Evolutionary conservation across 2,113 vertebrate genomes (phyloP).

Genomic region (Catharus minimus): DNA sequence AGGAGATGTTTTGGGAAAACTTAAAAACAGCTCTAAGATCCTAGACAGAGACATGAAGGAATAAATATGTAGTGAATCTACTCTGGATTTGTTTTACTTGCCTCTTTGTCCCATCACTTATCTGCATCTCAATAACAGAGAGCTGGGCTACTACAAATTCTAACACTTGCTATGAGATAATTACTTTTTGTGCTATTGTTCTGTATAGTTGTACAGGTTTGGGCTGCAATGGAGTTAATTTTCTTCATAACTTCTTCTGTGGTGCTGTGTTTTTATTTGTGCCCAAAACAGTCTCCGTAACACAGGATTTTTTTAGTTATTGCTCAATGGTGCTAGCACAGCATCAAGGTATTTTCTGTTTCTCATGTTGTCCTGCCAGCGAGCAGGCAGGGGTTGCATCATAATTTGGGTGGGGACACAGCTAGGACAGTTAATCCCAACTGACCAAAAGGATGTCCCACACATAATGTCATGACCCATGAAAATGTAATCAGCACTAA

Average conservation of each 20-base stretch:
- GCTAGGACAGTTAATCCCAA: neutral
- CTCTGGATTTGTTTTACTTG: neutral
- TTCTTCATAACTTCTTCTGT: neutral
- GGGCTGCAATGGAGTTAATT: neutral
- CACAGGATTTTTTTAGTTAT: neutral
- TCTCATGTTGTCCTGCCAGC: fast-evolving
- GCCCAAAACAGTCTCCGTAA: neutral
- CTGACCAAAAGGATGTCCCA: neutral
- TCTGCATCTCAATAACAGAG: neutral
- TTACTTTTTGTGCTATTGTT: neutral
- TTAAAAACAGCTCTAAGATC: conserved; percentile 78
- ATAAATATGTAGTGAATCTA: neutral
- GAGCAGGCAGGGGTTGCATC: too few relatives aligned
- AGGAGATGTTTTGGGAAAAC: conserved; percentile 80
- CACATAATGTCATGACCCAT: neutral
- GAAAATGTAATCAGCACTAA: neutral
- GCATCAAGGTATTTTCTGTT: neutral
- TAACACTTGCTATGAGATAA: neutral
- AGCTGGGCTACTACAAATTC: neutral
- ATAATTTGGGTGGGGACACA: neutral
- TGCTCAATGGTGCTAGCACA: neutral
- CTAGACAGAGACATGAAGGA: neutral
- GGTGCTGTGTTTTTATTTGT: neutral
- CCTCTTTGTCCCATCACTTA: neutral
- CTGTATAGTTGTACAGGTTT: neutral